Conservation (phyloP, 2,113 vertebrate genomes). For the Steatornis caripensis region DNA sequence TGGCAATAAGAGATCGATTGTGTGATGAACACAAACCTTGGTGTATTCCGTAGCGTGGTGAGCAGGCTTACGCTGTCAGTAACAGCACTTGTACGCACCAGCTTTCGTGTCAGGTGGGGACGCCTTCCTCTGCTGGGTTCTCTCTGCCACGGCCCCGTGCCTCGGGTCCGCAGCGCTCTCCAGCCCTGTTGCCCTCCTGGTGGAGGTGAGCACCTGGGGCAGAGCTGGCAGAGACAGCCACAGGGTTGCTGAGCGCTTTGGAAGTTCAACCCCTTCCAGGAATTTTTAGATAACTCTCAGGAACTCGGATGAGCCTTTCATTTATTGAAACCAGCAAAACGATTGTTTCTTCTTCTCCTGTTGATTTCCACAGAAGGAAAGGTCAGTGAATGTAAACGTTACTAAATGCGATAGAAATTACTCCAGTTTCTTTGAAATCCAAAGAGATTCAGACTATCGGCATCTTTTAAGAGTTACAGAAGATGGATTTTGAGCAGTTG, state of each 20-base stretch:
- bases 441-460: not conserved
- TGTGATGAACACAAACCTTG: not conserved
- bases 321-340: not conserved
- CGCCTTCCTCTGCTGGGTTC: not conserved
- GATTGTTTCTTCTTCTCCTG: not conserved
- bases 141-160: not conserved
- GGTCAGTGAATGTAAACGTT: not conserved
- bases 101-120: not conserved
- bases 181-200: not conserved
- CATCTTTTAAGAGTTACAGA: not conserved
- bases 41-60: not conserved
- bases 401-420: not conserved
- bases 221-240: not conserved
- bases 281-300: not conserved
- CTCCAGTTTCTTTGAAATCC: not conserved
- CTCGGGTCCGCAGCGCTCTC: rapidly evolving
- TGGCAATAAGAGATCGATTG: not conserved
- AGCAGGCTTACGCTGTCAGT: not conserved
- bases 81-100: rapidly evolving
- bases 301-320: not conserved
- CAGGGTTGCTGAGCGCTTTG: not conserved
- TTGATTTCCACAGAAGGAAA: not conserved
- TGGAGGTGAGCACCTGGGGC: rapidly evolving
- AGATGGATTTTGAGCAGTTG: not conserved
- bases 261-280: not conserved